Base-by-base conservation (phyloP, 2,797 vertebrate species). In the Champsocephalus gunnari region DNA sequence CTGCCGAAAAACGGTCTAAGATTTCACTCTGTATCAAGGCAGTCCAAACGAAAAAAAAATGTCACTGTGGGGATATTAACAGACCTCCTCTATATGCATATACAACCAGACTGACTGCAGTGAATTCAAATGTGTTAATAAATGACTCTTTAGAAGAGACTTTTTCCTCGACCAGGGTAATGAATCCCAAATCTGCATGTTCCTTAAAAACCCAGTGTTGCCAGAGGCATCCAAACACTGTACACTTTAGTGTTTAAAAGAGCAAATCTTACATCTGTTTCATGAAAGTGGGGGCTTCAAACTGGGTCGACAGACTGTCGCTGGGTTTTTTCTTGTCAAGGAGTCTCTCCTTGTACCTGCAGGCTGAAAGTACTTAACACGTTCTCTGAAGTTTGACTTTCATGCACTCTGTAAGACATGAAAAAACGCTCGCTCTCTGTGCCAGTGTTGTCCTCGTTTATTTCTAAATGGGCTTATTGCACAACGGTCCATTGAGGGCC, bases 361-460 rank as follows among this genome's bases (percentile, higher is more conserved):
- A 56, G 83, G 85, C 85, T 79, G 60, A 60, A 85, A 84, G 81
- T 82, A 80, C 81, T 87, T 77, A 86, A 85, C 80, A 72, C 59
- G 21, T 83, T 83, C 82, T 86, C 72, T 78, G 66, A 90, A 88
- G 89, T 89, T 90, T 88, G 85, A 92, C 91, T 90, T 93, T 88
- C 82, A 80, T 50, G 71, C 77, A 70, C 73, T 70, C 75, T 48
- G 62, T 71, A 62, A 82, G 90, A 87, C 71, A 60, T 84, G 58
- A 75, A 59, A 75, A 59, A 81, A 80, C 14, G 67, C 75, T 71
- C 5, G 70, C 66, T 82, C 81, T 82, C 59, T 17, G 49, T 16
- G 71, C 21, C 41, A 87, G 73, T 76, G 74, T 87, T 88, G 90
- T 90, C 85, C 89, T 80, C 66, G 48, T 92, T 90, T 92, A 87